A percentile compares a stretch with the other conserved stretches of the same genome.
These are phyloP conservation scores for Strigamia crassipes DNA, from an alignment of 2,888 invertebrate genomes.

Conservation along the genomic window DNA sequence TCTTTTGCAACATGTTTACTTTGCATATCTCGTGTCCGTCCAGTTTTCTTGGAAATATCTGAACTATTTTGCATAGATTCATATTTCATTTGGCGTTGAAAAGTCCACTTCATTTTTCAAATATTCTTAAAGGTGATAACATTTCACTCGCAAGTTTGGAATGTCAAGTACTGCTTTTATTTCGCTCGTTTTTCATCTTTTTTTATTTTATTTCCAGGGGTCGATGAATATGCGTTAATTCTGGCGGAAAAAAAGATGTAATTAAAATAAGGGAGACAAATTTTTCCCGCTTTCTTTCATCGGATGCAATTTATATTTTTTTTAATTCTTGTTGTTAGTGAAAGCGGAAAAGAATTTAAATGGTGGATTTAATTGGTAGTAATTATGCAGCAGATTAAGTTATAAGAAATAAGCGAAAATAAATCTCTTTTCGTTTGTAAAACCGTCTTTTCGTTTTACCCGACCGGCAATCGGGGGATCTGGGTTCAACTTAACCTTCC, in stretches of 20 bases:
- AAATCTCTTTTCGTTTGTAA: no score
- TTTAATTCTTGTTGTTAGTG: no score
- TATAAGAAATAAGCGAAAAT: background rate
- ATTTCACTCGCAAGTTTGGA: background rate
- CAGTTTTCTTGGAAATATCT: background rate
- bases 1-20: background rate
- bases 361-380: background rate
- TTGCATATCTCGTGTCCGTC: background rate
- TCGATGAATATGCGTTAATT: background rate
- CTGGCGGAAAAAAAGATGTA: background rate
- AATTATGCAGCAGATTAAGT: background rate
- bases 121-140: background rate
- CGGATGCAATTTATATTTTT: background rate
- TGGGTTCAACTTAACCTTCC: no score
- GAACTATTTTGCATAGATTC: background rate
- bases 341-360: no score
- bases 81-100: background rate
- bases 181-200: no score
- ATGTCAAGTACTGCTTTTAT: background rate
- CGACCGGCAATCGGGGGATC: no score
- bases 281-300: background rate
- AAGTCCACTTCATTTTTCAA: constrained; percentile 2
- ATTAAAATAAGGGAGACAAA: background rate
- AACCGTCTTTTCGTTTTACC: no score
- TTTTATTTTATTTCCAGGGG: no score